Conservation (phyloP, 2,888 invertebrate genomes). For the Drosophila peninsularis region DNA sequence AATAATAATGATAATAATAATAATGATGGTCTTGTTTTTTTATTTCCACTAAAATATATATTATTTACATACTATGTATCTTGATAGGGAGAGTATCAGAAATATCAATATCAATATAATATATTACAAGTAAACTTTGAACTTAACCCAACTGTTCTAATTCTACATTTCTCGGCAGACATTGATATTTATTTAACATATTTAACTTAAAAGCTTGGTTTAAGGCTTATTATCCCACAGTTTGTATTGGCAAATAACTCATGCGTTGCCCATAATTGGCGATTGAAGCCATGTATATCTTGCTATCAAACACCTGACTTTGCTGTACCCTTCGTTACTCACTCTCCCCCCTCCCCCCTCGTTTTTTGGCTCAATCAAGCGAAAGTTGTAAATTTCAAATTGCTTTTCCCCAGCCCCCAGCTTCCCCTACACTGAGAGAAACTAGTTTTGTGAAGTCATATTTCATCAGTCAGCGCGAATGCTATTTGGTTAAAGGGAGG, state of each 20-base stretch:
- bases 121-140: too few species aligned
- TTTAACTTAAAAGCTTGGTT: slow-evolving; percentile 7
- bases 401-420: slow-evolving; percentile 51
- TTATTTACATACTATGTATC: too few species aligned
- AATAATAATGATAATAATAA: too few species aligned
- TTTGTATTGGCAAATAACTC: background rate
- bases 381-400: slow-evolving; percentile 75
- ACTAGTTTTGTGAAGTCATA: slow-evolving; percentile 55
- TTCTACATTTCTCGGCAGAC: background rate
- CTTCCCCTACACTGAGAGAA: slow-evolving; percentile 5
- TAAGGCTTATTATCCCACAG: too few species aligned
- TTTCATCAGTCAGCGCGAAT: slow-evolving; percentile 53
- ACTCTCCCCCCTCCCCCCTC: background rate
- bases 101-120: too few species aligned
- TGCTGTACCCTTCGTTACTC: background rate
- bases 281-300: slow-evolving; percentile 27
- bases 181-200: background rate
- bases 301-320: slow-evolving; percentile 16
- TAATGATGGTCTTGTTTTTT: too few species aligned
- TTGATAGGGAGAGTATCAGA: too few species aligned
- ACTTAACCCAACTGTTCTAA: too few species aligned
- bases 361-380: slow-evolving; percentile 64
- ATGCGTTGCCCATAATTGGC: slow-evolving; percentile 28
- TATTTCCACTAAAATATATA: too few species aligned
- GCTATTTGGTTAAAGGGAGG: slow-evolving; percentile 5